A percentile compares a stretch with the other conserved stretches of the same genome.
Conservation (phyloP, 2,113 vertebrate species). For the Periophthalmodon schlosseri region DNA sequence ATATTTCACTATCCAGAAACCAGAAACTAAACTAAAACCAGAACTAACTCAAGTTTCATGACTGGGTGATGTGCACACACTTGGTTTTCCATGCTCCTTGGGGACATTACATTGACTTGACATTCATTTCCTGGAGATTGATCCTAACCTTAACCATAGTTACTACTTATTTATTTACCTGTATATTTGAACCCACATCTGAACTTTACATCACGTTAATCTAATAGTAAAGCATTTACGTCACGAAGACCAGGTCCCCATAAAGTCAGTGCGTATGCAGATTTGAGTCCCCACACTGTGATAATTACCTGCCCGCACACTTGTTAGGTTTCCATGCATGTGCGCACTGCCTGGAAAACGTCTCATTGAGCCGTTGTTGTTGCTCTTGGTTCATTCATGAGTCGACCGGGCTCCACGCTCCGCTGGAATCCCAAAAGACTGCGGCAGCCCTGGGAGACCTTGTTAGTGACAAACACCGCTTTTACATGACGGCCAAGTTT, state of each 20-base stretch:
- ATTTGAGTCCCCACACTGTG: neutral
- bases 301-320: neutral
- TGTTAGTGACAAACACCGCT: constrained; percentile 57
- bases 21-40: constrained; percentile 10
- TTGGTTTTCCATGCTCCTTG: neutral
- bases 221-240: neutral
- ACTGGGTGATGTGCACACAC: constrained; percentile 4
- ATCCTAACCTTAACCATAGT: too few species aligned
- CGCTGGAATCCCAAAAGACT: constrained; percentile 55
- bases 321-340: neutral
- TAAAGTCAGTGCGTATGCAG: neutral
- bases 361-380: constrained; percentile 33
- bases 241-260: neutral
- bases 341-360: constrained; percentile 25
- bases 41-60: neutral
- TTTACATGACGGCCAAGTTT: constrained; percentile 9
- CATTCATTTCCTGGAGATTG: neutral
- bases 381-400: constrained; percentile 62
- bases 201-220: neutral
- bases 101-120: neutral
- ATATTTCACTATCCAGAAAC: neutral
- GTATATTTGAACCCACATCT: neutral
- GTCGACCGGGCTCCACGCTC: constrained; percentile 44
- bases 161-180: too few species aligned
- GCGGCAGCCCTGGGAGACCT: constrained; percentile 47